Base-by-base conservation (phyloP, 2,888 invertebrate genomes). In the Cataglyphis livida region DNA sequence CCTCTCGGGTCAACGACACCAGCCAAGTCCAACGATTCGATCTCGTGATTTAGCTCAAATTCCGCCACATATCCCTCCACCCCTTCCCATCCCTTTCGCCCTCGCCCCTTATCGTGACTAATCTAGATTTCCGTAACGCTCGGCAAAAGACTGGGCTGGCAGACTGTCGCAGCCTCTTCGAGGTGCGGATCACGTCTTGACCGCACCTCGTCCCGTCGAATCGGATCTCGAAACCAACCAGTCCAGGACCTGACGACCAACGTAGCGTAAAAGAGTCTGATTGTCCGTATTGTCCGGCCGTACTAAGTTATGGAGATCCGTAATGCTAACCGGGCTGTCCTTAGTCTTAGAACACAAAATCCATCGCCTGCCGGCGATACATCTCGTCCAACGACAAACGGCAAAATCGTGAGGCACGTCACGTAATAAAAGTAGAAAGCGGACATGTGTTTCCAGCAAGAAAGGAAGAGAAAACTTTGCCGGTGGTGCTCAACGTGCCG, bases 251-350 rank as follows among this genome's bases (percentile, higher is more conserved):
- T 66, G 28, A 38, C 90, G 91, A 83, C 84, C 92, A 91, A 87
- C 92, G 92, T 93, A 93, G 90, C 92, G 92, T 92, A 89, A 94
- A 94, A 89, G 90, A 92, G 92, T 92, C 91, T 94, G 94, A 94
- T 94, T 94, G 93, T 93, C 93, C 94, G 93, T 93, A 94, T 94
- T 94, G 94, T 94, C 93, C 92, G 82, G 86, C 76, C 81, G 85
- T 82, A 87, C 76, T 91, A 91, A 91, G 87, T 93, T 92, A 93
- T 93, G 93, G 92, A 92, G 90, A 93, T 93, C 92, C 88, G 87
- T 87, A 89, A 91, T 89, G 88, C 89, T 85, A 87, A 87, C 87
- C 82, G 66, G 79, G 61, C 68, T 71, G 73, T 83, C 78, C 79
- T 83, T 82, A 82, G 64, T 65, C 62, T 78, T 57, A 25, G 59